Conservation (phyloP, 2,113 vertebrate genomes). For the Marmota flaviventris region DNA sequence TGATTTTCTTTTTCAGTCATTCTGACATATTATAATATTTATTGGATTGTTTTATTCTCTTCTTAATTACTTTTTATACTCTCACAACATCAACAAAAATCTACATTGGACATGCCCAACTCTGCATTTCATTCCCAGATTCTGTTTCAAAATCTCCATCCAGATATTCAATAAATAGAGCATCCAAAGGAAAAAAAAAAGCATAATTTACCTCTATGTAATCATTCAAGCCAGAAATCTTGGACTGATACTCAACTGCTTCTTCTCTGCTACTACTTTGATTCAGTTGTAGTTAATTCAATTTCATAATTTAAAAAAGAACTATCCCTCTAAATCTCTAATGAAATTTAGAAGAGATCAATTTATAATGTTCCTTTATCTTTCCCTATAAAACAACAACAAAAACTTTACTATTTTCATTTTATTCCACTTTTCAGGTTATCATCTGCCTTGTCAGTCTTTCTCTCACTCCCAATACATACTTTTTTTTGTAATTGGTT, state of each 20-base stretch:
- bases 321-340: neutral
- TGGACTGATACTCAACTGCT: neutral
- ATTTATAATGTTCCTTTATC: neutral
- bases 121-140: neutral
- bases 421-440: neutral
- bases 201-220: neutral
- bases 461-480: neutral
- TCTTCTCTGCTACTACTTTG: neutral
- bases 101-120: neutral
- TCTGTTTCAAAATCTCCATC: neutral
- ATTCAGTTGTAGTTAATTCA: neutral
- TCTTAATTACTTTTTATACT: neutral
- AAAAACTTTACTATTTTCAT: neutral
- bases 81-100: neutral
- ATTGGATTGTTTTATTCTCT: neutral
- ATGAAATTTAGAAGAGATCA: neutral
- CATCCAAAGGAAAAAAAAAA: neutral
- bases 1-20: neutral
- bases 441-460: neutral
- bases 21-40: neutral
- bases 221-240: neutral
- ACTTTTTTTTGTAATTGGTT: neutral
- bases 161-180: neutral
- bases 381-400: neutral
- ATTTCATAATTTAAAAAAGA: neutral